Base-by-base conservation (phyloP, 2,888 invertebrate species). In the Lathronympha strigana region DNA sequence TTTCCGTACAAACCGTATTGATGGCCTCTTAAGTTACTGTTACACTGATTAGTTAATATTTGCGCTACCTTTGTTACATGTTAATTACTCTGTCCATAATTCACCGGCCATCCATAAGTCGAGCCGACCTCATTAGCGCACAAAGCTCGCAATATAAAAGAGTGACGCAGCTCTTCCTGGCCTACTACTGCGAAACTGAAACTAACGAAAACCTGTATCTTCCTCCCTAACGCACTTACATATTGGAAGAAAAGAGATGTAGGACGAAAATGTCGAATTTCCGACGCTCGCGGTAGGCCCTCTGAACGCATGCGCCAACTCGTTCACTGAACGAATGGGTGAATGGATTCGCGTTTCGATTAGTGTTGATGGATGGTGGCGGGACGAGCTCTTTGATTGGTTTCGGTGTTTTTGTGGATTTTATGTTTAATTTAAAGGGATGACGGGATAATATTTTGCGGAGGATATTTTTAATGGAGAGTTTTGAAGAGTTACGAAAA, bases 111-210 rank as follows among this genome's bases (percentile, higher is more conserved):
- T 60, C 36, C 31, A 49, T 49, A 60, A 60, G 58, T 25, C 23
- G 33, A 23, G 47, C 23, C 36, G 58, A 76, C 77, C 87, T 90
- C 90, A 89, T 90, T 90, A 90, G 82, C 72, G 74, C 86, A 87
- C 87, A 86, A 84, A 86, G 83, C 81, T 77, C 76, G 84, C 86
- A 89, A 90, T 90, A 87, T 87, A 90, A 88, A 88, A 85, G 84
- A 82, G 79, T 90, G 90, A 90, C 80, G 86, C 74, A 73, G 80
- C 88, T 80, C 71, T 82, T n/a, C n/a, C n/a, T n/a, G n/a, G n/a
- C n/a, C n/a, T n/a, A n/a, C n/a, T n/a, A n/a, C n/a, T n/a, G n/a
- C n/a, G n/a, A n/a, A n/a, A n/a, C n/a, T n/a, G n/a, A n/a, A n/a
- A n/a, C n/a, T n/a, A n/a, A n/a, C n/a, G n/a, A n/a, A n/a, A n/a